Conservation (phyloP, 2,797 vertebrate species). For the Dryobates pubescens region DNA sequence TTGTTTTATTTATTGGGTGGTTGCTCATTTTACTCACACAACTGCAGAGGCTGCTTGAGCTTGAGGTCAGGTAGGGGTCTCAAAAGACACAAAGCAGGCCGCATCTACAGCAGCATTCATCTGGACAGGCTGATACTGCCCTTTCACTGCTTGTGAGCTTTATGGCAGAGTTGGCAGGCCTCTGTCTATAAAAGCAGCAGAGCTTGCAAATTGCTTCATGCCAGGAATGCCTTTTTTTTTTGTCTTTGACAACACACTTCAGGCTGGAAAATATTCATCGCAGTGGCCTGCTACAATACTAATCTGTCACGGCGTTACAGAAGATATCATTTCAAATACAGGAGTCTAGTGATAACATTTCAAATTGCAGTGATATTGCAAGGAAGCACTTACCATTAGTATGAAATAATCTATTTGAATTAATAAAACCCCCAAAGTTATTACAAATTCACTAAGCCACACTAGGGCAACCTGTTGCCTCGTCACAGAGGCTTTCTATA, state of each 20-base stretch:
- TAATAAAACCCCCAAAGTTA: neutral
- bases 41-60: constrained; percentile 10
- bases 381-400: neutral
- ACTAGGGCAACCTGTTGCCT: neutral
- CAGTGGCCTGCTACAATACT: neutral
- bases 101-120: neutral
- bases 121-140: neutral
- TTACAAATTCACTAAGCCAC: neutral
- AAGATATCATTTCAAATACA: neutral
- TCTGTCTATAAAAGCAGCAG: neutral
- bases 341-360: neutral
- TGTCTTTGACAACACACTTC: neutral
- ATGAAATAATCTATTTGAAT: neutral
- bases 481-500: neutral
- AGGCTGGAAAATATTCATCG: neutral
- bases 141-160: neutral
- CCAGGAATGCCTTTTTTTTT: neutral
- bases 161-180: neutral
- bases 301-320: neutral
- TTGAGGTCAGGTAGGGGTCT: neutral
- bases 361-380: neutral
- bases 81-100: neutral
- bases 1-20: constrained; percentile 6
- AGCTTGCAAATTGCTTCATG: neutral
- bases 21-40: constrained; percentile 14